These are phyloP conservation scores for Hypena proboscidalis DNA, from an alignment of 2,888 invertebrate genomes.

Conservation along the genomic window DNA sequence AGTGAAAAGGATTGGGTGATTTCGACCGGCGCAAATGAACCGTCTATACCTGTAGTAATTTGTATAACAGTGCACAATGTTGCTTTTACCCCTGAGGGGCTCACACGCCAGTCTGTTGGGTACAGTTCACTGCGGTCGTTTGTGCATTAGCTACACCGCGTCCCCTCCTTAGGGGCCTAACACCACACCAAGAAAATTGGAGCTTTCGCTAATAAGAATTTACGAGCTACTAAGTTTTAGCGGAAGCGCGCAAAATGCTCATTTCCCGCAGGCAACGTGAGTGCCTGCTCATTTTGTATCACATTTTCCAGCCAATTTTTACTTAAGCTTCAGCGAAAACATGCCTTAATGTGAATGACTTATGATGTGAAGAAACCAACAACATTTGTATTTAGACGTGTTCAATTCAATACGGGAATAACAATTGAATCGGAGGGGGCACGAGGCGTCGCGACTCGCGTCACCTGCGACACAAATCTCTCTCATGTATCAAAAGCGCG, in stretches of 20 bases:
- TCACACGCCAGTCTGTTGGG: constrained; percentile 3
- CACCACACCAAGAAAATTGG: constrained; percentile 18
- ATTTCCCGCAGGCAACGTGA: constrained; percentile 4
- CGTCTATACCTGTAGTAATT: too few relatives aligned
- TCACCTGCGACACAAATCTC: constrained; percentile 66
- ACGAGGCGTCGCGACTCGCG: constrained; percentile 33
- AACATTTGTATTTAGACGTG: constrained; percentile 39
- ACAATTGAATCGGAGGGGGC: constrained; percentile 63
- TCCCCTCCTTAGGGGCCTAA: constrained; percentile 21
- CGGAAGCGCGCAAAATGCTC: constrained; percentile 2
- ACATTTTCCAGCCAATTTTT: not conserved
- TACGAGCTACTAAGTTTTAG: constrained; percentile 9
- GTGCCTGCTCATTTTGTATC: not conserved
- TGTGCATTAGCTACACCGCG: constrained; percentile 29
- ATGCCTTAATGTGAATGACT: constrained; percentile 12
- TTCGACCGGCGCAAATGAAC: too few relatives aligned
- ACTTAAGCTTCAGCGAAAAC: constrained; percentile 6
- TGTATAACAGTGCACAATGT: constrained; percentile 19
- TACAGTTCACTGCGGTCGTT: constrained; percentile 20
- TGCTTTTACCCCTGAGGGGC: constrained; percentile 10
- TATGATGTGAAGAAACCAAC: constrained; percentile 19
- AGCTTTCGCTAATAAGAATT: constrained; percentile 17
- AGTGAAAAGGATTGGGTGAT: constrained; percentile 12
- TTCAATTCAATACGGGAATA: constrained; percentile 48
- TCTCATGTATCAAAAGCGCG: constrained; percentile 66